Conservation (phyloP, 2,797 vertebrate genomes). For the Sebastes matsubarae region DNA sequence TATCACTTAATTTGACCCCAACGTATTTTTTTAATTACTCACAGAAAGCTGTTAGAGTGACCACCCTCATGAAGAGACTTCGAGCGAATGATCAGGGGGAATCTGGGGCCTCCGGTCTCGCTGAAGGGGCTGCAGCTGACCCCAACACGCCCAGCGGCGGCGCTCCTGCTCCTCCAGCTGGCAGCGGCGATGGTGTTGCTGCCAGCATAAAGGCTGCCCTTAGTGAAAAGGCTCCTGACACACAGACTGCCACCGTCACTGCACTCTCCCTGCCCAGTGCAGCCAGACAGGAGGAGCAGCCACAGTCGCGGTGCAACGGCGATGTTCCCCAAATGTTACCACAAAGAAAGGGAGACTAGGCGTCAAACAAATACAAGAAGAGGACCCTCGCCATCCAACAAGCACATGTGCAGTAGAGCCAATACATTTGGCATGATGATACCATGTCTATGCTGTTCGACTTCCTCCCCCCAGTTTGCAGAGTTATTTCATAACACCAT, state of each 20-base stretch:
- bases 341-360: conserved; percentile 80
- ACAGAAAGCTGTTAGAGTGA: conserved; percentile 97
- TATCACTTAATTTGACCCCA: background rate
- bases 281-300: conserved; percentile 68
- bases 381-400: conserved; percentile 50
- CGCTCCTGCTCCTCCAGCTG: conserved; percentile 69
- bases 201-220: conserved; percentile 73
- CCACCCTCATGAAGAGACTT: conserved; percentile 97
- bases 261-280: conserved; percentile 57
- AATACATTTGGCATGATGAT: conserved; percentile 67
- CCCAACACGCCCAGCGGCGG: conserved; percentile 62
- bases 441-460: conserved; percentile 61
- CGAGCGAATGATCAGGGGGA: conserved; percentile 91
- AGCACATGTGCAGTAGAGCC: conserved; percentile 62
- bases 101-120: conserved; percentile 76
- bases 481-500: conserved; percentile 49
- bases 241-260: conserved; percentile 67
- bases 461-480: conserved; percentile 48
- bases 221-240: conserved; percentile 68
- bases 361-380: conserved; percentile 49
- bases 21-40: background rate
- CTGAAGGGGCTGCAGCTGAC: conserved; percentile 62
- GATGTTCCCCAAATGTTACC: conserved; percentile 77
- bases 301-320: conserved; percentile 83
- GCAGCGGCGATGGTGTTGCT: conserved; percentile 65